Conservation (phyloP, 37 sponge, comb jelly and placozoan genomes). For the Dysidea cf. avara region DNA sequence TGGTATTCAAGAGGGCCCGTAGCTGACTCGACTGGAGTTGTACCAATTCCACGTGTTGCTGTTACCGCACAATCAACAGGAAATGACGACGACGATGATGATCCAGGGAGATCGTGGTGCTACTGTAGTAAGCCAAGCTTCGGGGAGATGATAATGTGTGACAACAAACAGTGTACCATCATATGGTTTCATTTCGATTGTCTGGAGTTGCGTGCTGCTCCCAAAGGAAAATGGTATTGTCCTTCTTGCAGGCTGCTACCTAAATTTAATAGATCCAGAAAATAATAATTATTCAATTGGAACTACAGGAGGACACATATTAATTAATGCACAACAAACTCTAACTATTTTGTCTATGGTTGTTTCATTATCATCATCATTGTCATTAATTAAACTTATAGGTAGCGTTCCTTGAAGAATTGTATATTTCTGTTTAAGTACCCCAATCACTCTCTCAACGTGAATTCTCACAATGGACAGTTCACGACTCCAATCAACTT, state of each 20-base stretch:
- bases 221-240: constrained; percentile 50
- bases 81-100: not conserved
- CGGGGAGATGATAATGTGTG: constrained; percentile 60
- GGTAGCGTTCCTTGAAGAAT: constrained; percentile 11
- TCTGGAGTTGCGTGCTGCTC: constrained; percentile 7
- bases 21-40: not conserved
- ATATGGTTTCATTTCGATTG: constrained; percentile 61
- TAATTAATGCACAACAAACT: constrained; percentile 32
- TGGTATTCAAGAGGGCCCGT: constrained; percentile 26
- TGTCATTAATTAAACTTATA: not conserved
- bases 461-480: constrained; percentile 36
- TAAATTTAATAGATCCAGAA: constrained; percentile 9
- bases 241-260: constrained; percentile 48
- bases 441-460: constrained; percentile 36
- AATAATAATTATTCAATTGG: constrained; percentile 14
- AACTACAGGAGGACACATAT: constrained; percentile 24
- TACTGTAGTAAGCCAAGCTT: constrained; percentile 36
- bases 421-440: constrained; percentile 20
- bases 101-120: constrained; percentile 19
- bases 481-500: constrained; percentile 26
- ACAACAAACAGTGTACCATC: constrained; percentile 29
- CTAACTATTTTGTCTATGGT: constrained; percentile 29
- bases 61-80: not conserved
- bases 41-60: not conserved
- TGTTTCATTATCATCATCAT: not conserved